A percentile compares a stretch with the other conserved stretches of the same genome.
phyloP scores from a whole-genome alignment of 2,888 invertebrate genomes.

The Heliothis peltigera region DNA sequence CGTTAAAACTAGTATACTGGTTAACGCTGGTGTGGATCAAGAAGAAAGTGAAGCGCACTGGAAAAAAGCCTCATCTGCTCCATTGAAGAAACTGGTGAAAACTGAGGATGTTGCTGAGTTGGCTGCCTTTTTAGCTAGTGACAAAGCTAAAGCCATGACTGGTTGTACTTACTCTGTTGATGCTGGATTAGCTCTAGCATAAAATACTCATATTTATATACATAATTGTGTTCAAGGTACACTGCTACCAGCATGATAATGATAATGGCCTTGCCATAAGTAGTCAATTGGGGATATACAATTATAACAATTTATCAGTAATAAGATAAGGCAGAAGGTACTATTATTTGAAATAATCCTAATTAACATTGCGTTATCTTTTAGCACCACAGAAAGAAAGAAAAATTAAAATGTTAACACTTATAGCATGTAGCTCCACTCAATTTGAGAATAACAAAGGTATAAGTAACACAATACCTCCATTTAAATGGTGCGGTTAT shows the following conservation, averaged over 20 bases:
- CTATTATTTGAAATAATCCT: slow-evolving; percentile 2
- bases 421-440: slow-evolving; percentile 64
- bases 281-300: neutral
- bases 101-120: slow-evolving; percentile 69
- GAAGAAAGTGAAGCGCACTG: slow-evolving; percentile 54
- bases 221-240: neutral
- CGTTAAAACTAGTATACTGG: slow-evolving; percentile 79
- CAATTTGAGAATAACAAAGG: slow-evolving; percentile 83
- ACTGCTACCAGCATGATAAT: slow-evolving; percentile 1
- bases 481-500: slow-evolving; percentile 76
- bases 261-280: slow-evolving; percentile 6
- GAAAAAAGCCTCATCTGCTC: slow-evolving; percentile 25
- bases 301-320: slow-evolving; percentile 1
- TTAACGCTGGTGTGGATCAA: slow-evolving; percentile 46
- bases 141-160: slow-evolving; percentile 72
- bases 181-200: slow-evolving; percentile 51
- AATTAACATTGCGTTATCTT: neutral
- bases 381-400: slow-evolving; percentile 34
- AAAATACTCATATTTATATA: neutral
- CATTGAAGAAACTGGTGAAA: slow-evolving; percentile 59
- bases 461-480: slow-evolving; percentile 76
- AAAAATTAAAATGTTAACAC: slow-evolving; percentile 44
- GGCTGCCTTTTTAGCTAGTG: slow-evolving; percentile 69
- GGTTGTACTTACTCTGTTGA: slow-evolving; percentile 65
- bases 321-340: slow-evolving; percentile 3